Conservation (phyloP, 2,113 vertebrate genomes). For the Zosterops japonicus region DNA sequence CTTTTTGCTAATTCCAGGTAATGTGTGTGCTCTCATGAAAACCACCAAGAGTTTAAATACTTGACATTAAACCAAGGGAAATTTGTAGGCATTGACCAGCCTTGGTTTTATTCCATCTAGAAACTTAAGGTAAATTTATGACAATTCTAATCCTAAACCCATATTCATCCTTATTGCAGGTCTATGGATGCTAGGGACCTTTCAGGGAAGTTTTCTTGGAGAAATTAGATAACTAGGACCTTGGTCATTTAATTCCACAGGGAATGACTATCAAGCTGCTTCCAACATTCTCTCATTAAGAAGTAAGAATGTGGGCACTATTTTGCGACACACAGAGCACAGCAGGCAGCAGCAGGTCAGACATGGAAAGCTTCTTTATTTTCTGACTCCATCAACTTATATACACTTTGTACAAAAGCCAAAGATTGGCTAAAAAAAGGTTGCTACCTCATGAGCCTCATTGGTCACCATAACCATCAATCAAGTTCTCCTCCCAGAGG, state of each 20-base stretch:
- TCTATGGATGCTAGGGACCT: background rate
- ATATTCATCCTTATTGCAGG: background rate
- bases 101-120: background rate
- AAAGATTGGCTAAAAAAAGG: no score
- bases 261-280: background rate
- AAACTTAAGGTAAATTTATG: background rate
- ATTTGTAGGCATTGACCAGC: background rate
- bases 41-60: background rate
- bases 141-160: background rate
- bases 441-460: no score
- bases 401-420: no score
- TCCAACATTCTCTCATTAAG: background rate
- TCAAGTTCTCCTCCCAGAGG: no score
- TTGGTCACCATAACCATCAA: no score
- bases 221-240: background rate
- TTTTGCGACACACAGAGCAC: no score
- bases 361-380: no score
- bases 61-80: background rate
- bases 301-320: background rate
- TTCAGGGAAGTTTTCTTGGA: background rate
- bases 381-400: no score
- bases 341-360: no score
- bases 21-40: background rate
- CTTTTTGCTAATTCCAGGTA: background rate
- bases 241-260: background rate